These are phyloP conservation scores for Pluvialis apricaria DNA, from an alignment of 2,113 vertebrate species.

Conservation along the genomic window DNA sequence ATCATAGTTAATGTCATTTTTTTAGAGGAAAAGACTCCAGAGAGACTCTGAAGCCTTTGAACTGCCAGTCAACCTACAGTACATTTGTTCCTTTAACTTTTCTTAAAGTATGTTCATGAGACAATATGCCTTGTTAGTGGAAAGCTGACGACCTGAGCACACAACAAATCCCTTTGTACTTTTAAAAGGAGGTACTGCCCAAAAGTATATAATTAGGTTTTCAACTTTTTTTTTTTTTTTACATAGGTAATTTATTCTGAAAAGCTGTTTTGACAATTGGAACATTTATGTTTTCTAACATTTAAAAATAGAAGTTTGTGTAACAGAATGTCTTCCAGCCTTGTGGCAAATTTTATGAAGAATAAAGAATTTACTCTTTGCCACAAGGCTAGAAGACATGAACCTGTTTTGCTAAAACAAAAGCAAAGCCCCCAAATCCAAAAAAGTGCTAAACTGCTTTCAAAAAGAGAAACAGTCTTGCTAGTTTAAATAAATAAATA, in stretches of 20 bases:
- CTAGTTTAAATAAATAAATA: neutral
- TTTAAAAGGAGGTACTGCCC: neutral
- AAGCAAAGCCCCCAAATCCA: neutral
- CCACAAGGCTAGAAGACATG: neutral
- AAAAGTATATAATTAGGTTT: neutral
- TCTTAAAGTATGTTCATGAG: neutral
- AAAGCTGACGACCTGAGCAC: neutral
- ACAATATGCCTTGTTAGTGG: neutral
- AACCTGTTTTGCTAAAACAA: neutral
- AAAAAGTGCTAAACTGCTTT: neutral
- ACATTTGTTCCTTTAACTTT: neutral
- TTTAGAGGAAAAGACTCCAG: conserved; percentile 13
- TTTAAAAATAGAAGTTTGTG: neutral
- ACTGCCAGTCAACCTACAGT: conserved; percentile 51
- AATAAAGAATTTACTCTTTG: neutral
- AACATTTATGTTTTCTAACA: conserved; percentile 10
- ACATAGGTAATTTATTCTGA: neutral
- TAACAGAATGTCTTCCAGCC: neutral
- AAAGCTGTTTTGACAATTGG: neutral
- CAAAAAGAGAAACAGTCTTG: neutral
- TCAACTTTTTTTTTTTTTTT: neutral
- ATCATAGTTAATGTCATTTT: conserved; percentile 50
- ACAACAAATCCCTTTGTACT: neutral
- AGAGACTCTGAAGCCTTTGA: conserved; percentile 27
- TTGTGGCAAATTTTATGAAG: neutral